phyloP scores from a whole-genome alignment of 2,888 invertebrate genomes.

The Latrodectus elegans region DNA sequence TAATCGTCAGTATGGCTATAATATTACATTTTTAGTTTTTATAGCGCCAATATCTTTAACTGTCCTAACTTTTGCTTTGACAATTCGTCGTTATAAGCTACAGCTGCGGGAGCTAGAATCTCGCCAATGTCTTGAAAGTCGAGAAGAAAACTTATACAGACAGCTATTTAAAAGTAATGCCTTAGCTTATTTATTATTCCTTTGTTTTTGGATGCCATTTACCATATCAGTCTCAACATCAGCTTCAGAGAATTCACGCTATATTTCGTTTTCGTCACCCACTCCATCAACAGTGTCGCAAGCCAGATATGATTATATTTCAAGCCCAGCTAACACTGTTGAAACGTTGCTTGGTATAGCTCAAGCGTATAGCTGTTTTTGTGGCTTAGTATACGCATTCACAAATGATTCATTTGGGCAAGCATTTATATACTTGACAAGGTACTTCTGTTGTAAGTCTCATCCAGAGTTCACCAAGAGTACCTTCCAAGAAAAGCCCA shows the following conservation, averaged over 20 bases:
- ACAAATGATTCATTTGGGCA: constrained; percentile 69
- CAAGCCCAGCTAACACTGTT: constrained; percentile 40
- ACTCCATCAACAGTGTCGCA: background rate
- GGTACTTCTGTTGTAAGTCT: constrained; percentile 70
- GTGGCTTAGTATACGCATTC: constrained; percentile 67
- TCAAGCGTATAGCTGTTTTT: constrained; percentile 69
- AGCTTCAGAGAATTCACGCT: constrained; percentile 3
- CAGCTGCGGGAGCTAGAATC: constrained; percentile 58
- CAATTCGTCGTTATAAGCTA: constrained; percentile 57
- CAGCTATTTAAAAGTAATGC: constrained; percentile 69
- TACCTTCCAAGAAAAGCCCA: constrained; percentile 68
- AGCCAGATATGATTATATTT: constrained; percentile 16
- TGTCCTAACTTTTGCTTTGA: constrained; percentile 47
- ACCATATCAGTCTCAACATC: constrained; percentile 58
- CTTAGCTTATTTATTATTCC: constrained; percentile 68
- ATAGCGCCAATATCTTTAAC: constrained; percentile 62
- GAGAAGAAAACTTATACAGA: constrained; percentile 69
- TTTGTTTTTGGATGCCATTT: constrained; percentile 70
- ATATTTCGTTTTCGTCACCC: background rate
- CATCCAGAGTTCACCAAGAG: constrained; percentile 70
- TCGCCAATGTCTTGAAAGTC: constrained; percentile 63
- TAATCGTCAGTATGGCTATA: constrained; percentile 60
- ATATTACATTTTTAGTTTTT: constrained; percentile 59
- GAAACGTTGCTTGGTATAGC: constrained; percentile 64
- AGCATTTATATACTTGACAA: constrained; percentile 68